Evolutionary conservation across 2,797 vertebrate genomes (phyloP).

Genomic region (Coreius guichenoti): DNA sequence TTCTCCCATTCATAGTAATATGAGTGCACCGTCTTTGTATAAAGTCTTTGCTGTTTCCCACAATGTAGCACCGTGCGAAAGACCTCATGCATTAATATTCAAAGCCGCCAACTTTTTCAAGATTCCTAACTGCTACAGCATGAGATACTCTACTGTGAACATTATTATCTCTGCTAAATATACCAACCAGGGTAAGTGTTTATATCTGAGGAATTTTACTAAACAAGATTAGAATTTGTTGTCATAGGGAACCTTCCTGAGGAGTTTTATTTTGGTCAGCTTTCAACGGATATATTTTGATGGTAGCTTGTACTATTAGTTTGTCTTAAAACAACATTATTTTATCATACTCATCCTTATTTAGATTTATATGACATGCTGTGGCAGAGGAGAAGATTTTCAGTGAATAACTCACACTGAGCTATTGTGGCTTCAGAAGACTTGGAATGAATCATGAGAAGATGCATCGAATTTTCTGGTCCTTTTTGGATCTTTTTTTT

Average conservation of each 20-base stretch:
- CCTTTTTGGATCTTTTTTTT: neutral
- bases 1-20: neutral
- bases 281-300: neutral
- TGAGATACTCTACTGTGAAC: neutral
- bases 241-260: neutral
- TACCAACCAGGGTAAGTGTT: neutral
- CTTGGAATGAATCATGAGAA: neutral
- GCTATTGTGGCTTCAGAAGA: neutral
- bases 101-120: neutral
- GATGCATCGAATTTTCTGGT: neutral
- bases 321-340: neutral
- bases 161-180: neutral
- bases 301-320: neutral
- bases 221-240: slow-evolving; percentile 10
- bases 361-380: neutral
- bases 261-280: neutral
- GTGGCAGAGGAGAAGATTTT: neutral
- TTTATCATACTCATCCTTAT: neutral
- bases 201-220: neutral
- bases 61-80: slow-evolving; percentile 28
- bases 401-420: neutral
- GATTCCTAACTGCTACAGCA: neutral
- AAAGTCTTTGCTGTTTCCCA: slow-evolving; percentile 32
- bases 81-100: slow-evolving; percentile 12
- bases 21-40: neutral